phyloP scores from a whole-genome alignment of 23 tunicate species.

The Trididemnum clinides region DNA sequence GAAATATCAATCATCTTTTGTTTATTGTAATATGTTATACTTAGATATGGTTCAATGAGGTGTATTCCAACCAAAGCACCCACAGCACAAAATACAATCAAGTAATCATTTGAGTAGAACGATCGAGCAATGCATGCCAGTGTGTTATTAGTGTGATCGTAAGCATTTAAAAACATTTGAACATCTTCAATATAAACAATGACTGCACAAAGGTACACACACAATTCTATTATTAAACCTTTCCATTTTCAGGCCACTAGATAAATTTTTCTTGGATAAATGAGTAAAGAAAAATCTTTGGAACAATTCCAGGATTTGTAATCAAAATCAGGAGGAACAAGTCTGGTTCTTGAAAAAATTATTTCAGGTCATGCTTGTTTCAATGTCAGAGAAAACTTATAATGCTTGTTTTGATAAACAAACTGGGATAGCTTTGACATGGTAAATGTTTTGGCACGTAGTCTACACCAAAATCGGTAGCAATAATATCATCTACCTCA shows the following conservation, averaged over 20 bases:
- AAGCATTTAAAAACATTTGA: not conserved
- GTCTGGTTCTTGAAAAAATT: too few species aligned
- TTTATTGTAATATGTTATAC: not conserved
- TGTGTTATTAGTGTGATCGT: not conserved
- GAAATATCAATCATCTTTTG: not conserved
- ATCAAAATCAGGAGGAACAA: not conserved
- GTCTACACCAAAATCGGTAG: too few species aligned
- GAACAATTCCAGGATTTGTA: conserved; percentile 5
- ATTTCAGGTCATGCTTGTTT: too few species aligned
- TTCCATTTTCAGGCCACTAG: not conserved
- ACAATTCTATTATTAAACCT: not conserved
- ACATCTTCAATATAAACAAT: not conserved
- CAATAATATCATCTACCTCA: too few species aligned
- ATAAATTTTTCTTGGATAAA: not conserved
- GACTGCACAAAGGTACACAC: too few species aligned
- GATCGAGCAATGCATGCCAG: not conserved
- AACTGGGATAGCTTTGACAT: too few species aligned
- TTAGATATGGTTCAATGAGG: not conserved
- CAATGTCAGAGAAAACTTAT: too few species aligned
- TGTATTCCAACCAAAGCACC: not conserved
- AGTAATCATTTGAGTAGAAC: not conserved
- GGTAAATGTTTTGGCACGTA: too few species aligned
- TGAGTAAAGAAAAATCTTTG: not conserved
- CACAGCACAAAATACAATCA: not conserved
- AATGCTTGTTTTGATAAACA: too few species aligned